Base-by-base conservation (phyloP, 2,113 vertebrate genomes). In the Melanotaenia duboulayi region DNA sequence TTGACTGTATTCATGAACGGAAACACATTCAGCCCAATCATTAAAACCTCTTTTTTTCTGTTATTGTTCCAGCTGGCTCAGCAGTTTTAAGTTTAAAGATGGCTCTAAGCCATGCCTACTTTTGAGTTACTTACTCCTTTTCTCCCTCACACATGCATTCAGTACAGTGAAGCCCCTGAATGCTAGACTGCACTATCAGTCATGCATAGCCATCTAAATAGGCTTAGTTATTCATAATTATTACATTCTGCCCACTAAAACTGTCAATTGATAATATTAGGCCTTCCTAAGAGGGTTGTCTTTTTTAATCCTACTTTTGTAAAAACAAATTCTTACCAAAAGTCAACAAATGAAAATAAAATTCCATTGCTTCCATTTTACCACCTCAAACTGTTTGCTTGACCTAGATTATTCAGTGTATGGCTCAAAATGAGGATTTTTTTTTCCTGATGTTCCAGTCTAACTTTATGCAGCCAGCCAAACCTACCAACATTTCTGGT, bases 1-100 rank as follows among this genome's bases (percentile, higher is more conserved):
- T 75, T 78, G 64, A 76, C 74, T 71, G 60, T 69, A 63, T 78
- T 83, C 78, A 71, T 83, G 76, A 84, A 82, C 86, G 90, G 85
- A 89, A 90, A 87, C 82, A 65, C 3, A 6, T 76, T 78, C 23
- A 57, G 19, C 40, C 73, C 60, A 59, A 40, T 51, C 59, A 74
- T 63, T 80, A 48, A 76, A 73, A n/a, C 28, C 35, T 22, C 37
- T 55, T 65, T 76, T 76, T 56, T 58, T 63, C 32, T 49, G 52
- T 77, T 40, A 54, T 65, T 79, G 28, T 80, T 87, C 70, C 78
- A 81, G 49, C 39, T 17, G 40, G 46, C 68, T 89, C 80, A 88
- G 85, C 85, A 83, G 75, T 87, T 90, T 86, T 69, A n/a, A 54
- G 28, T 81, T 85, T 56, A 56, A 67, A 83, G 65, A 64, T 77